phyloP scores from a whole-genome alignment of 2,797 vertebrate genomes.

The Malurus leucopterus region DNA sequence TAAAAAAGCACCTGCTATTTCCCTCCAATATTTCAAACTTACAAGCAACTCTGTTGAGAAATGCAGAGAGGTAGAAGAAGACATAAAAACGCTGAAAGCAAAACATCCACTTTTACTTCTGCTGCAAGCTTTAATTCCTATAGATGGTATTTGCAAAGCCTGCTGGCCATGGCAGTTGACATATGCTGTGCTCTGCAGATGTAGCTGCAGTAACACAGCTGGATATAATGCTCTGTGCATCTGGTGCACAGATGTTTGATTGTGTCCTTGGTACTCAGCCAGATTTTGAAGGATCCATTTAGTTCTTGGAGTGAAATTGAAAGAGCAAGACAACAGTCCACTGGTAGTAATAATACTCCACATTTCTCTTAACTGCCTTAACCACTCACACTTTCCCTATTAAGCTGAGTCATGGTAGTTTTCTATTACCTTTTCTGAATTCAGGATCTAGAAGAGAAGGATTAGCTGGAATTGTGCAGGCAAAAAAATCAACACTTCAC shows the following conservation, averaged over 20 bases:
- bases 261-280: constrained; percentile 60
- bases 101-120: neutral
- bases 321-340: constrained; percentile 23
- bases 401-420: constrained; percentile 22
- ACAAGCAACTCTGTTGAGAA: neutral
- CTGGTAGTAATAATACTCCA: constrained; percentile 4
- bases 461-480: neutral
- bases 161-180: constrained; percentile 44
- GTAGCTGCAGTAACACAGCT: constrained; percentile 69
- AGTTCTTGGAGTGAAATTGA: constrained; percentile 31
- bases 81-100: neutral
- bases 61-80: neutral
- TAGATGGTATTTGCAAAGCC: constrained; percentile 39
- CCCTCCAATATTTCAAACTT: neutral
- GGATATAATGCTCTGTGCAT: constrained; percentile 62
- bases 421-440: neutral
- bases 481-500: neutral
- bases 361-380: constrained; percentile 11
- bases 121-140: constrained; percentile 14
- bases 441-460: neutral
- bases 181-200: constrained; percentile 56
- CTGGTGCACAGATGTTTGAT: constrained; percentile 71
- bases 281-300: constrained; percentile 59
- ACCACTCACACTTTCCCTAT: neutral
- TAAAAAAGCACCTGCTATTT: neutral